These are phyloP conservation scores for Chaetodon trifasciatus DNA, from an alignment of 2,797 vertebrate genomes.

Conservation along the genomic window DNA sequence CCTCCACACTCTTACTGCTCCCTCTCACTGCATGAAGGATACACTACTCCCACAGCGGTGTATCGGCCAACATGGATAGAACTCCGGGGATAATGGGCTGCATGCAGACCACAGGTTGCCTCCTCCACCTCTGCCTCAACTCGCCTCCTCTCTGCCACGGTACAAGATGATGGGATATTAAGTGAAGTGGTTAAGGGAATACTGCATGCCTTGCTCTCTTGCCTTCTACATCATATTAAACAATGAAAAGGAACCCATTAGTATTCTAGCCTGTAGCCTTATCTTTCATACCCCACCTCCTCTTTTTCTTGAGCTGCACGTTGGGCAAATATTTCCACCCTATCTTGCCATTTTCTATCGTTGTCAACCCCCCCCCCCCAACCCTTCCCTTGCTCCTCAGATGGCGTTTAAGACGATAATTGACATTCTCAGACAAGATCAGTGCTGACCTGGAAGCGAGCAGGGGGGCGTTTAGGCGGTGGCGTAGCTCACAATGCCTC, in stretches of 20 bases:
- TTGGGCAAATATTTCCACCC: slow-evolving; percentile 65
- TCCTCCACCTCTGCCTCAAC: not conserved
- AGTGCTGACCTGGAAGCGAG: slow-evolving; percentile 79
- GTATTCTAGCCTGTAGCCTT: slow-evolving; percentile 57
- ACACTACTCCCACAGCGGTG: not conserved
- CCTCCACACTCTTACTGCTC: not conserved
- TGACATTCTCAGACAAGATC: slow-evolving; percentile 87
- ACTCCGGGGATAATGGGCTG: not conserved
- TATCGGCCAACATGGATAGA: not conserved
- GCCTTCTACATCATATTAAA: slow-evolving; percentile 39
- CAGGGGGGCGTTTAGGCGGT: slow-evolving; percentile 75
- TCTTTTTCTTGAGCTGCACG: slow-evolving; percentile 45
- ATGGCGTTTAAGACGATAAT: slow-evolving; percentile 80
- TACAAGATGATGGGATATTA: slow-evolving; percentile 27
- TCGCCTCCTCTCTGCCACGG: not conserved
- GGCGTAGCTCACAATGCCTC: slow-evolving; percentile 74
- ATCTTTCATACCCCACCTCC: slow-evolving; percentile 33
- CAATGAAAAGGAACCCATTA: slow-evolving; percentile 53
- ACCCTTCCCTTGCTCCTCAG: slow-evolving; percentile 50
- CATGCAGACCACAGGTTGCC: not conserved
- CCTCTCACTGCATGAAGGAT: too few relatives aligned
- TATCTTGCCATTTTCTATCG: slow-evolving; percentile 54
- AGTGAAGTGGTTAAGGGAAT: slow-evolving; percentile 14
- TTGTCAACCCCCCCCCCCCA: not conserved
- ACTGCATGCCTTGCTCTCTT: slow-evolving; percentile 13